Conservation (phyloP, 2,113 vertebrate species). For the Stegastes partitus region DNA sequence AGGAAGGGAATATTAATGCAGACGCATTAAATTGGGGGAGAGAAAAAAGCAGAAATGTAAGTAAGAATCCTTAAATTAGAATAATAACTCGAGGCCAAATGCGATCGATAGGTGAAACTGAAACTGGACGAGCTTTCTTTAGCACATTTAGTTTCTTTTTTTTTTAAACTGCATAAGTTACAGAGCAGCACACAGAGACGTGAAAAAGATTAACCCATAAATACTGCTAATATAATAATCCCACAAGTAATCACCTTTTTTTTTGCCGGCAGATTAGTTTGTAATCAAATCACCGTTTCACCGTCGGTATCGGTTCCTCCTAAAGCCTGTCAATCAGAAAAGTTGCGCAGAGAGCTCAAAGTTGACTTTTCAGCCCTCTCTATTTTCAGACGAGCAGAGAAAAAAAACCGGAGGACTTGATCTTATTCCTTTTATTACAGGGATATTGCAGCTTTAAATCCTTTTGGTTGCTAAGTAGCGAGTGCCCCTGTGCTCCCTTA, state of each 20-base stretch:
- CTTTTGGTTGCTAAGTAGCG: slow-evolving; percentile 98
- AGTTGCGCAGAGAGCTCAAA: slow-evolving; percentile 53
- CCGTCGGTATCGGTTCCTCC: slow-evolving; percentile 27
- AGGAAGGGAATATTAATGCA: too few relatives aligned
- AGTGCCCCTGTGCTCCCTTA: slow-evolving; percentile 92
- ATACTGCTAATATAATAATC: slow-evolving; percentile 22
- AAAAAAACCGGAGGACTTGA: slow-evolving; percentile 69
- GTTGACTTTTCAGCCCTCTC: slow-evolving; percentile 62
- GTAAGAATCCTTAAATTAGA: too few relatives aligned
- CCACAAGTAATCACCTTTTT: slow-evolving; percentile 36
- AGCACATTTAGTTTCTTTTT: too few relatives aligned
- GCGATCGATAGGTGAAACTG: too few relatives aligned
- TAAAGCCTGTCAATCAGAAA: slow-evolving; percentile 47
- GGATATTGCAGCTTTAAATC: slow-evolving; percentile 91
- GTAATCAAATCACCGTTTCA: slow-evolving; percentile 37
- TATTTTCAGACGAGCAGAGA: slow-evolving; percentile 62
- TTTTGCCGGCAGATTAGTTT: slow-evolving; percentile 35
- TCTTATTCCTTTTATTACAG: slow-evolving; percentile 88
- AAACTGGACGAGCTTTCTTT: too few relatives aligned
- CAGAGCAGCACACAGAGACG: not conserved
- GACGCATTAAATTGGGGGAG: too few relatives aligned
- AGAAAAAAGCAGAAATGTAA: too few relatives aligned
- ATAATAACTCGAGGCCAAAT: too few relatives aligned
- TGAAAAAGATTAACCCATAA: not conserved
- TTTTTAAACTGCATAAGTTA: too few relatives aligned